Evolutionary conservation across 2,797 vertebrate species (phyloP), one percentile per base, ranked within the genome.

Genomic region (Craterocephalus amniculus): DNA sequence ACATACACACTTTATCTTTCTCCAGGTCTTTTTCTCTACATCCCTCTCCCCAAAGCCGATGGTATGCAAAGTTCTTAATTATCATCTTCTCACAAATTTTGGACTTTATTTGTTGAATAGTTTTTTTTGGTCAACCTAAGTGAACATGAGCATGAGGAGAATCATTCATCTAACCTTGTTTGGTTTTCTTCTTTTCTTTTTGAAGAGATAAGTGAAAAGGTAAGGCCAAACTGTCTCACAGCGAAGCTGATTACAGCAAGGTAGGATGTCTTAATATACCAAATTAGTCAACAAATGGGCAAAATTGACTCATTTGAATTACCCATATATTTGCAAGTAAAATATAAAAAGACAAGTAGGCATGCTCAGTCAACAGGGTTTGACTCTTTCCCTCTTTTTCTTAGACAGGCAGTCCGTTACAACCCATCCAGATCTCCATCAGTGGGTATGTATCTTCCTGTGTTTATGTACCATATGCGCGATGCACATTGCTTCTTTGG

Each of bases 331-430:
- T n/a, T 9, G 18, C n/a, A 20, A 45, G 43, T 20, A 3, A 3
- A 16, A n/a, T 12, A 22, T 24, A 55, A 29, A 38, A 77, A 49
- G 49, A 66, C 24, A 57, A 26, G 40, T 35, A 60, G 51, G 52
- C 3, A 52, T 68, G 69, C 38, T 78, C 35, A 70, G 57, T 79
- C 48, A 74, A 63, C 56, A 49, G 58, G 60, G n/a, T 78, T 51
- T 58, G 64, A 32, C 43, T 35, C 43, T 66, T 29, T 32, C 45
- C 65, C 43, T 69, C 32, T 12, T 79, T 69, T 71, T 82, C 72
- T 81, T 71, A 68, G 38, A 83, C 75, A 75, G 56, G 68, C 70
- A 79, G 14, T 86, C 77, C 85, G 55, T 86, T 79, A 87, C 43
- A 76, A 43, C 55, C 72, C 55, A 63, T 72, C 75, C 61, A 67